Percentiles rank a stretch among this genome's conserved stretches.
phyloP scores from a whole-genome alignment of 1,140 invertebrate species.

The Formica selysi region DNA sequence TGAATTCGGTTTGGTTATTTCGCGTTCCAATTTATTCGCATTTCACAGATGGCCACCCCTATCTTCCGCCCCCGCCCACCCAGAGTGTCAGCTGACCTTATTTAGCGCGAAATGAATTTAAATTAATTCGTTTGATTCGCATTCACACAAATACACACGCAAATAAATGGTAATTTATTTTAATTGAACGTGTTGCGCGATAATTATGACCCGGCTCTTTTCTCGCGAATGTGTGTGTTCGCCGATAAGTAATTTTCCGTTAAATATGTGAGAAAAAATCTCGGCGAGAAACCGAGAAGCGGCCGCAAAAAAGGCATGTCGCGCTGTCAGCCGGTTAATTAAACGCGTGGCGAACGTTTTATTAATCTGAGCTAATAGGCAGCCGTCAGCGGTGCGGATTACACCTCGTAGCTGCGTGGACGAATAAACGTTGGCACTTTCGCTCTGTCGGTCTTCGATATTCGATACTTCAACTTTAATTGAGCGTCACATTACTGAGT shows the following conservation, averaged over 20 bases:
- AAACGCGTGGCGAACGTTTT: conserved; percentile 15
- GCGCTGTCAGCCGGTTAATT: conserved; percentile 26
- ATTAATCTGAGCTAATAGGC: conserved; percentile 9
- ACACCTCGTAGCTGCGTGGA: conserved; percentile 4
- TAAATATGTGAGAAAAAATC: conserved; percentile 14
- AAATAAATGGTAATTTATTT: conserved; percentile 58
- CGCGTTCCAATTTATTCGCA: conserved; percentile 36
- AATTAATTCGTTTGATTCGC: conserved; percentile 60
- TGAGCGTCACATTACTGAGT: background rate
- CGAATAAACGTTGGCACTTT: conserved; percentile 43
- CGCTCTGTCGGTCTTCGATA: background rate
- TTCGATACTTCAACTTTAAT: conserved; percentile 12
- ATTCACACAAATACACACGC: background rate
- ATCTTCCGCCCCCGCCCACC: too few relatives aligned
- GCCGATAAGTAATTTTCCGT: conserved; percentile 26
- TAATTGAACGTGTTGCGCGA: conserved; percentile 37
- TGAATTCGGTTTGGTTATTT: conserved; percentile 42
- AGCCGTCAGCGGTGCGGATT: background rate
- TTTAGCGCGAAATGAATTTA: conserved; percentile 60
- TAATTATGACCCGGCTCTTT: conserved; percentile 7
- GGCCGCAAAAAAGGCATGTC: background rate
- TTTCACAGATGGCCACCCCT: conserved; percentile 3
- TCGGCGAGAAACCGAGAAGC: background rate
- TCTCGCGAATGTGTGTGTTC: background rate
- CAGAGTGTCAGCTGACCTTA: conserved; percentile 27